Conservation (phyloP, 1,140 invertebrate genomes). For the Chironomus tepperi region DNA sequence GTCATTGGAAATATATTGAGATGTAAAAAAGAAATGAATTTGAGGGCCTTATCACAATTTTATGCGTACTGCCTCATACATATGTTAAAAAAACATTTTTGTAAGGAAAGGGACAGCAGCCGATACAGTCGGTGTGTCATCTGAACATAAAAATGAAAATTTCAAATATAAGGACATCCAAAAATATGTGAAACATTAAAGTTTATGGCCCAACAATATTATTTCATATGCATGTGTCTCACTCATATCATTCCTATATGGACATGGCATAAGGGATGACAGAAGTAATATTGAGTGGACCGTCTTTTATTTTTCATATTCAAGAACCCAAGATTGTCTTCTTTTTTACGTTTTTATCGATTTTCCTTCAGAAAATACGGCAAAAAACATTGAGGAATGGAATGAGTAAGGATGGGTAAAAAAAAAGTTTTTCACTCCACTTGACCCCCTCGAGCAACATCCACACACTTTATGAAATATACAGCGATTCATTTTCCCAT, state of each 20-base stretch:
- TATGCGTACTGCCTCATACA: too few species aligned
- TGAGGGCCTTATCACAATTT: too few species aligned
- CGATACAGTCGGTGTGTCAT: not conserved
- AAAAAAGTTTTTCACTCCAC: not conserved
- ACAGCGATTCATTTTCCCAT: conserved; percentile 20
- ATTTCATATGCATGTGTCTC: conserved; percentile 1
- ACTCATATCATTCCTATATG: not conserved
- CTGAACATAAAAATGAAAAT: not conserved
- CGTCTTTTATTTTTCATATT: not conserved
- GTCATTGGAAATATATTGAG: not conserved
- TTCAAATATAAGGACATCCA: not conserved
- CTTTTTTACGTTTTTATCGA: conserved; percentile 3
- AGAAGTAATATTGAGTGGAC: conserved; percentile 12
- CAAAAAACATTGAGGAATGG: not conserved
- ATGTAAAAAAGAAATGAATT: not conserved
- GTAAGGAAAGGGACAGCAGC: not conserved
- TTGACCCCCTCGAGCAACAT: conserved; percentile 7
- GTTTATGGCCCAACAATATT: conserved; percentile 22
- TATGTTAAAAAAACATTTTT: not conserved
- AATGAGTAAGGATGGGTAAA: not conserved
- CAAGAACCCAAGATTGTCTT: too few species aligned
- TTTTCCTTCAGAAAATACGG: not conserved
- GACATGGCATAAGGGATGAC: not conserved
- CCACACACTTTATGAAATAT: not conserved
- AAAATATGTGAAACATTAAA: conserved; percentile 21